Base-by-base conservation (phyloP, 2,888 invertebrate species). In the Pycnomerus fuliginosus region DNA sequence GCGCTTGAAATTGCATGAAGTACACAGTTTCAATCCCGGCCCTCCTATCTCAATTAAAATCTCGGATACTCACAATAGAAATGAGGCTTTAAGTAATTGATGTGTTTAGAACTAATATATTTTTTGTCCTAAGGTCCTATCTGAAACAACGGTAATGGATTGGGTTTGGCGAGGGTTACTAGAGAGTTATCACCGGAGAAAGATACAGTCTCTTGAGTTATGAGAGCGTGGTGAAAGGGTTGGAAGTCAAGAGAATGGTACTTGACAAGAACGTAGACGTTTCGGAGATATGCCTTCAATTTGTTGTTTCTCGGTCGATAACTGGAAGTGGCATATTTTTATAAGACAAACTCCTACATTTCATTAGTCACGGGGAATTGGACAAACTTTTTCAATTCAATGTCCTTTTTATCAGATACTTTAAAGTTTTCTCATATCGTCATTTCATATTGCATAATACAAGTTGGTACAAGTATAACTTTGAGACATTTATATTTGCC, bases 161-260 rank as follows among this genome's bases (percentile, higher is more conserved):
- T 37, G 41, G 36, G 53, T 53, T 52, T 50, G 52, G 43, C 47
- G 46, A 48, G 51, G 50, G 47, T 52, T 50, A 10, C 5, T 50
- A 37, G 33, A 40, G 49, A 52, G 45, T 52, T 48, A 50, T 43
- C 45, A 44, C 38, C 13, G 16, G 30, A 15, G 39, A 34, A 38
- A 39, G 44, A 44, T 44, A 44, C 45, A 50, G 50, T 45, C 54
- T 38, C 41, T 48, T 53, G 53, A 53, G 49, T 51, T 51, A 53
- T 53, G 51, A 48, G 40, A 40, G 43, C 29, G 34, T 37, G 45
- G 48, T 43, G 48, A 50, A 47, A 48, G 51, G 53, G 51, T 51
- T 53, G 44, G 29, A 51, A 50, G 51, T 47, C 49, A 47, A 42
- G 51, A 47, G 51, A 49, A 53, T 38, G 48, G 44, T 43, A 28